These are phyloP conservation scores for Peromyscus aztecus DNA, from an alignment of 2,797 vertebrate species.

Conservation along the genomic window DNA sequence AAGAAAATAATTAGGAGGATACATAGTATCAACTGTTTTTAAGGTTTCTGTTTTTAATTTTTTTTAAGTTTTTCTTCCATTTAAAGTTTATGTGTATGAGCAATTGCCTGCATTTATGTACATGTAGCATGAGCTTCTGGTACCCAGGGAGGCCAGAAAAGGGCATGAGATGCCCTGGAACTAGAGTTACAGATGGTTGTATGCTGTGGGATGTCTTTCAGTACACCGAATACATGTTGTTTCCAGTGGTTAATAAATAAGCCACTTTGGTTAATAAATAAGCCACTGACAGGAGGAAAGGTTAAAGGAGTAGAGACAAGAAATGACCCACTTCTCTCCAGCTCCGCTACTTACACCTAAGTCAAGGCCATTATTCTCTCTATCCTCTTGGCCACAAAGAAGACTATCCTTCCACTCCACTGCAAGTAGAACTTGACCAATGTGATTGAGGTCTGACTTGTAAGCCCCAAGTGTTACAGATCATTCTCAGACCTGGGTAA, in stretches of 20 bases:
- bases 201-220: too few relatives aligned
- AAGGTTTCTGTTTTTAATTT: neutral
- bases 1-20: neutral
- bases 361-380: neutral
- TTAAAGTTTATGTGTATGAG: neutral
- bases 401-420: neutral
- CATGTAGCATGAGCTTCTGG: neutral
- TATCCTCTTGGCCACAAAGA: neutral
- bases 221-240: too few relatives aligned
- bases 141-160: neutral
- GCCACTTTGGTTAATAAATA: too few relatives aligned
- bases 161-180: neutral
- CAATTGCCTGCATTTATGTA: neutral
- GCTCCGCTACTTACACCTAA: neutral
- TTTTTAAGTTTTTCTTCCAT: neutral
- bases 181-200: neutral
- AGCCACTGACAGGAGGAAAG: neutral
- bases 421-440: neutral
- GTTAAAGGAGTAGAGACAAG: neutral
- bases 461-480: neutral
- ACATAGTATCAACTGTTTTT: neutral
- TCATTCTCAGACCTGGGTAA: neutral
- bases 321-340: neutral
- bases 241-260: too few relatives aligned
- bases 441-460: neutral